Evolutionary conservation across 2,797 vertebrate genomes (phyloP), one percentile per base, ranked within the genome.

Genomic region (Loriculus beryllinus): DNA sequence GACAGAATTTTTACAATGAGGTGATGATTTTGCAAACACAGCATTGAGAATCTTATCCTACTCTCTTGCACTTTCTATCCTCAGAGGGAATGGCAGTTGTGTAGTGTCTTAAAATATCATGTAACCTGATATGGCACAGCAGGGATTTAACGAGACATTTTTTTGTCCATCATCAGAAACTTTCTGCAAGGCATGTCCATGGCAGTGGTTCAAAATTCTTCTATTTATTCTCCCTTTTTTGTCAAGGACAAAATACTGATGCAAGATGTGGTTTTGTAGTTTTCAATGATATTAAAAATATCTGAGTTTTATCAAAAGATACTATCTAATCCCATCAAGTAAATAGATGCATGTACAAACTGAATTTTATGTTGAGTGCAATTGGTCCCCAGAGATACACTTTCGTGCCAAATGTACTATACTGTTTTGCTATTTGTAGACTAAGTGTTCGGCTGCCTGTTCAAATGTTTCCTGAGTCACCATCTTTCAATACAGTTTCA

Each of bases 381-480:
- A 43, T 87, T 54, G 29, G 59, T 42, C 37, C 13, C 7, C 13
- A 42, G 52, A 56, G 62, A 84, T 14, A 31, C 10, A 19, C 12
- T 65, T 18, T 10, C n/a, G 26, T 56, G 40, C 33, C 47, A 59
- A 81, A 43, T 31, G 9, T 69, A 22, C 64, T 47, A 3, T 43
- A 22, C 49, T 39, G 3, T 63, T 91, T 83, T 79, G 26, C 26
- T 88, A 7, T 76, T 89, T 64, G 8, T 43, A 69, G 37, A 28
- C 63, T 84, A 47, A 28, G 35, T 93, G 77, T 95, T 95, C 94
- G 86, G 51, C 88, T 95, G 43, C 17, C 59, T 92, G 8, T 91
- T 91, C 57, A 59, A 62, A 35, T 67, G 49, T 90, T 92, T 90
- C 86, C 89, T 54, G 62, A 37, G 40, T 79, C 54, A 35, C 39